Evolutionary conservation across 2,888 invertebrate genomes (phyloP).

Genomic region (Terebella lapidaria): DNA sequence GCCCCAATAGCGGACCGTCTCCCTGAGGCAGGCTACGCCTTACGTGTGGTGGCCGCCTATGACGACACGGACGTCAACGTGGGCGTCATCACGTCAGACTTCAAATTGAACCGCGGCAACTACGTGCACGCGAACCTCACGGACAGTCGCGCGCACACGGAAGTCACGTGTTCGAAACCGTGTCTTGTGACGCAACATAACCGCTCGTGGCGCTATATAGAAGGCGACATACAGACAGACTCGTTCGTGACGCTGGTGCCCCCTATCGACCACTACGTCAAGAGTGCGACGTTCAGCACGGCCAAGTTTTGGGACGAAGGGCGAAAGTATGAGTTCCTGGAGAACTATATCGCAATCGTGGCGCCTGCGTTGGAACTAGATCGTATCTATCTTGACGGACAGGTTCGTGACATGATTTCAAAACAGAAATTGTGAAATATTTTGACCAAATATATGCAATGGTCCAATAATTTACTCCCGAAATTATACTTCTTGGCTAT

Average conservation of each 20-base stretch:
- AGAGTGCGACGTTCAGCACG: conserved; percentile 5
- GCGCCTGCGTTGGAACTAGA: not conserved
- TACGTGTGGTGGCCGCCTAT: conserved; percentile 8
- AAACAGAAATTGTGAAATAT: too few relatives aligned
- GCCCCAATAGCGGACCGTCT: conserved; percentile 11
- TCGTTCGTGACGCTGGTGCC: conserved; percentile 8
- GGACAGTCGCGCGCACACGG: conserved; percentile 17
- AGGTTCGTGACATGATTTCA: not conserved
- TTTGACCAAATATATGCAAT: too few relatives aligned
- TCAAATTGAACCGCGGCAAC: not conserved
- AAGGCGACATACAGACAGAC: conserved; percentile 10
- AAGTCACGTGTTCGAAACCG: conserved; percentile 8
- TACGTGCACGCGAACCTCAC: conserved; percentile 25
- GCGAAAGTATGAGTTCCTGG: not conserved
- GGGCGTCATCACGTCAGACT: not conserved
- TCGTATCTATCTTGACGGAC: not conserved
- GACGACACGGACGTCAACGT: not conserved
- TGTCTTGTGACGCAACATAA: conserved; percentile 10
- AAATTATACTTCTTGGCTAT: too few relatives aligned
- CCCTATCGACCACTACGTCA: conserved; percentile 3
- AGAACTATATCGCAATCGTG: not conserved
- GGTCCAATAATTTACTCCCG: too few relatives aligned
- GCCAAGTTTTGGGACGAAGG: conserved; percentile 8
- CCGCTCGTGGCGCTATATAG: not conserved
- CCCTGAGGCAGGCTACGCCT: conserved; percentile 8